Conservation (phyloP, 2,888 invertebrate genomes). For the Drosophila ezoana region DNA sequence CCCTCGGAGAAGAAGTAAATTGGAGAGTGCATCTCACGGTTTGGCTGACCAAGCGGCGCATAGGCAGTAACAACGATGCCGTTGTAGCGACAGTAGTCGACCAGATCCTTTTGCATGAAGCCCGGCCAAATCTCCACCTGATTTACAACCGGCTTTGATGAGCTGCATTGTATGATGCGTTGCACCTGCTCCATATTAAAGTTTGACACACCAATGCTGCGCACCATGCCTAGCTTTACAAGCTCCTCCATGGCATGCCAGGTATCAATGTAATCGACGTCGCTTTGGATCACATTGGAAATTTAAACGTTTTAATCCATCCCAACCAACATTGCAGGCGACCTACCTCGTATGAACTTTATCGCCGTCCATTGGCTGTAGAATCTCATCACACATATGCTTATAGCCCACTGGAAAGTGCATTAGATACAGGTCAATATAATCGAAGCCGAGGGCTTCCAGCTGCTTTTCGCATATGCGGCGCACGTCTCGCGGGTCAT, state of each 20-base stretch:
- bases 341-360: constrained; percentile 46
- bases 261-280: constrained; percentile 86
- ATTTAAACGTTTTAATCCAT: too few relatives aligned
- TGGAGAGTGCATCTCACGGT: constrained; percentile 86
- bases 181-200: constrained; percentile 82
- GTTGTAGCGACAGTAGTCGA: constrained; percentile 88
- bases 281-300: constrained; percentile 20
- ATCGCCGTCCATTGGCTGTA: constrained; percentile 27
- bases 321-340: not conserved
- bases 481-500: constrained; percentile 89
- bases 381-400: constrained; percentile 84
- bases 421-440: constrained; percentile 92
- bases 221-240: constrained; percentile 77
- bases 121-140: constrained; percentile 83
- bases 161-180: constrained; percentile 77
- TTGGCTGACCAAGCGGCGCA: constrained; percentile 89
- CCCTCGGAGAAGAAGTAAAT: constrained; percentile 82
- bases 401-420: constrained; percentile 92
- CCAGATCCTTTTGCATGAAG: constrained; percentile 86
- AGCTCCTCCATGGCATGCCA: constrained; percentile 83
- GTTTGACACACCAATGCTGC: constrained; percentile 82
- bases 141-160: constrained; percentile 81
- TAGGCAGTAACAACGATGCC: constrained; percentile 89
- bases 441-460: constrained; percentile 88
- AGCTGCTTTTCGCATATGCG: constrained; percentile 88